Conservation (phyloP, 1,140 invertebrate species). For the Bombus superbus region DNA sequence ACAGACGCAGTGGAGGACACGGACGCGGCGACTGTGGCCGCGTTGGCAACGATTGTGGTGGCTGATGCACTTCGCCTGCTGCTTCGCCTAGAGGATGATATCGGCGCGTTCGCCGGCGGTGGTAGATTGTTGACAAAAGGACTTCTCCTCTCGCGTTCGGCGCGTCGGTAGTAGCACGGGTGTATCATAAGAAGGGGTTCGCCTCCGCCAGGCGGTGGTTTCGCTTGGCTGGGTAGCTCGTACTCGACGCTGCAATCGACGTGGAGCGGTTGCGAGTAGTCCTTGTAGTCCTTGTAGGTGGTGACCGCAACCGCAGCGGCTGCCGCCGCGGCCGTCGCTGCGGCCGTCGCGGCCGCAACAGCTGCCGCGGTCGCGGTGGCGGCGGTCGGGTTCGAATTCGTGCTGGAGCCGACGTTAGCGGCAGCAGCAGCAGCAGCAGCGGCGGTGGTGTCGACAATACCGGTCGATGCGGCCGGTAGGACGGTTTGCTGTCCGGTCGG, state of each 20-base stretch:
- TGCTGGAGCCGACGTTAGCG: slow-evolving; percentile 20
- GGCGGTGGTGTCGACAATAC: slow-evolving; percentile 37
- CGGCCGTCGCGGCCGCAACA: slow-evolving; percentile 24
- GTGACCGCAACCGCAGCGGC: slow-evolving; percentile 57
- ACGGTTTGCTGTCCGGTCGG: slow-evolving; percentile 54
- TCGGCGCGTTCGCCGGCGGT: slow-evolving; percentile 72
- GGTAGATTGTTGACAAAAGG: slow-evolving; percentile 90
- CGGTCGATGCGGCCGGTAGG: slow-evolving; percentile 56
- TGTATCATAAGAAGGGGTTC: slow-evolving; percentile 93
- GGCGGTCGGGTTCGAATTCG: slow-evolving; percentile 27
- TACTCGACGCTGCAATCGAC: slow-evolving; percentile 94
- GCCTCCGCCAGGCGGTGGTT: slow-evolving; percentile 89
- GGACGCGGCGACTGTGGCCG: slow-evolving; percentile 31
- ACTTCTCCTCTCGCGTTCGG: slow-evolving; percentile 89
- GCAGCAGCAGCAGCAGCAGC: slow-evolving; percentile 26
- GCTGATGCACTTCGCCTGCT: slow-evolving; percentile 55
- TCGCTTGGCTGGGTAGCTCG: slow-evolving; percentile 91
- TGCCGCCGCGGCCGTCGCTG: slow-evolving; percentile 46
- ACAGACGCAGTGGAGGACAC: slow-evolving; percentile 41
- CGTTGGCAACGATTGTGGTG: slow-evolving; percentile 7
- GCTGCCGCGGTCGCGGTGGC: slow-evolving; percentile 53
- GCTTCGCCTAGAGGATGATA: slow-evolving; percentile 63
- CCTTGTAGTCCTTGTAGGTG: slow-evolving; percentile 77
- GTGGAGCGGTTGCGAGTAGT: slow-evolving; percentile 90
- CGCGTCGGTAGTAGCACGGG: slow-evolving; percentile 92